These are phyloP conservation scores for Cyphomyrus plagiostoma DNA, from an alignment of 2,113 vertebrate species.

Conservation along the genomic window DNA sequence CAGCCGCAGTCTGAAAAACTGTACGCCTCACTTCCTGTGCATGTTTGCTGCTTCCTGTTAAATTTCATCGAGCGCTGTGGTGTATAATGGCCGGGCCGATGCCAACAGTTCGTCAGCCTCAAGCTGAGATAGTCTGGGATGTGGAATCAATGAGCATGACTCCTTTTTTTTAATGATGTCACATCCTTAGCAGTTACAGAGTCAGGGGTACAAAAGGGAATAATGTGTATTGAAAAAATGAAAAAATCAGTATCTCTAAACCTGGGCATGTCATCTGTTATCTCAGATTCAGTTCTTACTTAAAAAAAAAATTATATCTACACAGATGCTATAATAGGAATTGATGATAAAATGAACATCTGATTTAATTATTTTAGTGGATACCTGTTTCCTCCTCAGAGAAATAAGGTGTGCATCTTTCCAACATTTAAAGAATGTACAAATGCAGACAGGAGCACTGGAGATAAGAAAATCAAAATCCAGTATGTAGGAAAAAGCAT, in stretches of 20 bases:
- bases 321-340: background rate
- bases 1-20: background rate
- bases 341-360: background rate
- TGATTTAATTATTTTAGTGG: background rate
- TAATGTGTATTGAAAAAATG: background rate
- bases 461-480: background rate
- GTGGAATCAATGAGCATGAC: background rate
- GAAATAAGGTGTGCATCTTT: background rate
- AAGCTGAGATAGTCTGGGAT: background rate
- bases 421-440: background rate
- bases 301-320: background rate
- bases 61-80: background rate
- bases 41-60: background rate
- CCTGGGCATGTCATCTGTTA: background rate
- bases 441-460: background rate
- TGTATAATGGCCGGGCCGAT: background rate
- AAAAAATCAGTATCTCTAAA: background rate
- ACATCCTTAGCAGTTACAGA: background rate
- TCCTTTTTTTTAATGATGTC: background rate
- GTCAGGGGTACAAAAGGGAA: background rate
- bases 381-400: background rate
- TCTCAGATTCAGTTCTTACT: background rate
- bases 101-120: background rate
- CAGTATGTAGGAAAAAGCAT: background rate
- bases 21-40: background rate